Evolutionary conservation across 2,888 invertebrate species (phyloP).

Genomic region (Augochlorella aurata): DNA sequence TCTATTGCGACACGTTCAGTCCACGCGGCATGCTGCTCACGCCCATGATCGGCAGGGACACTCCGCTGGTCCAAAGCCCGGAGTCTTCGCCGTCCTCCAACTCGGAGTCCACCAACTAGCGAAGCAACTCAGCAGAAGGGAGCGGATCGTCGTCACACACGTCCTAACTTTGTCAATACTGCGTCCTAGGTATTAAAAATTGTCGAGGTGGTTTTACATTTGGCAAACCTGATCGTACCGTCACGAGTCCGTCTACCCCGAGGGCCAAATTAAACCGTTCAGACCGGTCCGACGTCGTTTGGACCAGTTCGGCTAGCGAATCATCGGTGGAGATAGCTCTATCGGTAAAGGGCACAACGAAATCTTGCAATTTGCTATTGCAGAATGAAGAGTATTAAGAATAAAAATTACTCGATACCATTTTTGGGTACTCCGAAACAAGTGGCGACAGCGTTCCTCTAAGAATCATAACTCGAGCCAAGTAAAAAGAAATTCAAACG

Average conservation of each 20-base stretch:
- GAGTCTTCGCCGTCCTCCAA: slow-evolving; percentile 75
- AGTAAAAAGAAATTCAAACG: too few species aligned
- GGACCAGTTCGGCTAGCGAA: background rate
- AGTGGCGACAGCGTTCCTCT: too few species aligned
- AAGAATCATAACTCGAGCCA: too few species aligned
- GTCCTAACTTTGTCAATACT: slow-evolving; percentile 76
- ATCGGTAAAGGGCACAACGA: background rate
- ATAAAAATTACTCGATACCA: too few species aligned
- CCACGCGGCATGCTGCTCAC: slow-evolving; percentile 83
- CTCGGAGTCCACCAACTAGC: slow-evolving; percentile 74
- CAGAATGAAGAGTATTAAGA: too few species aligned
- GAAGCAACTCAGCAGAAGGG: slow-evolving; percentile 52
- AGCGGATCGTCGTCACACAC: slow-evolving; percentile 57
- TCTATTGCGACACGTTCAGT: slow-evolving; percentile 84
- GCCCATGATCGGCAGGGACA: slow-evolving; percentile 68
- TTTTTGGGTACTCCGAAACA: too few species aligned
- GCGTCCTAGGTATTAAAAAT: slow-evolving; percentile 59
- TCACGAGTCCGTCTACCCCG: slow-evolving; percentile 17
- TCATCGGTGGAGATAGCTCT: background rate
- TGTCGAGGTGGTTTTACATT: slow-evolving; percentile 46
- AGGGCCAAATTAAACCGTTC: background rate
- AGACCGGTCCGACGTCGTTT: background rate
- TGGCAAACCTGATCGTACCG: slow-evolving; percentile 34
- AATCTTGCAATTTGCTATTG: too few species aligned
- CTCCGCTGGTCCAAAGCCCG: slow-evolving; percentile 66